phyloP scores from a whole-genome alignment of 2,797 vertebrate species.

The Tachyglossus aculeatus region DNA sequence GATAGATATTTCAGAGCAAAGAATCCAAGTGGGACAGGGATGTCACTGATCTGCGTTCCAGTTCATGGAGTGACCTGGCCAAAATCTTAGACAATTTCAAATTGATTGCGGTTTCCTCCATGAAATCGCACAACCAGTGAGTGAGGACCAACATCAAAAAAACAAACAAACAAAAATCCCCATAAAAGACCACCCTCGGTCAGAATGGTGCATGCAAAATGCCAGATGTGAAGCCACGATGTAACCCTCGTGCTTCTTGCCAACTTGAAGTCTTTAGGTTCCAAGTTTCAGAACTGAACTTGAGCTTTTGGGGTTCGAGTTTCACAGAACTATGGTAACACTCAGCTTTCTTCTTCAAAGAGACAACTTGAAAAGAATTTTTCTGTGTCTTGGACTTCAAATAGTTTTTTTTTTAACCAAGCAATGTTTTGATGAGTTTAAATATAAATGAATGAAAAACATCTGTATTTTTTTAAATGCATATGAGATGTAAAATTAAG shows the following conservation, averaged over 20 bases:
- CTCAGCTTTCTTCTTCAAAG: conserved; percentile 20
- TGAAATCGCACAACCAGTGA: conserved; percentile 10
- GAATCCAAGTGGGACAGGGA: conserved; percentile 13
- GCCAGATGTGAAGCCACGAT: conserved; percentile 26
- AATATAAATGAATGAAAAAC: conserved; percentile 25
- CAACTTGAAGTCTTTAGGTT: conserved; percentile 5
- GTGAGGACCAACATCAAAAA: not conserved
- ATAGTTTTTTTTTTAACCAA: conserved; percentile 23
- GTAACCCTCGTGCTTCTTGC: not conserved
- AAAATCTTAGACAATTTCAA: conserved; percentile 41
- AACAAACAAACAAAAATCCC: not conserved
- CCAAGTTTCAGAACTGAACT: not conserved
- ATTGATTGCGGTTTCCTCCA: conserved; percentile 24
- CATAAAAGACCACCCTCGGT: not conserved
- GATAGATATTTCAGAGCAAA: conserved; percentile 9
- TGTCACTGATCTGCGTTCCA: not conserved
- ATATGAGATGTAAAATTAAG: conserved; percentile 18
- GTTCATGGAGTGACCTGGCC: conserved; percentile 43
- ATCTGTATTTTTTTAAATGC: conserved; percentile 23
- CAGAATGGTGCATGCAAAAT: conserved; percentile 12
- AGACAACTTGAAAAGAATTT: conserved; percentile 38
- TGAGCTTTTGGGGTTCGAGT: conserved; percentile 23
- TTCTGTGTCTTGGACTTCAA: not conserved
- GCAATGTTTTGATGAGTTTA: conserved; percentile 26
- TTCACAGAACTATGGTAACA: conserved; percentile 10